Conservation (phyloP, 2,113 vertebrate species). For the Oncorhynchus kisutch region DNA sequence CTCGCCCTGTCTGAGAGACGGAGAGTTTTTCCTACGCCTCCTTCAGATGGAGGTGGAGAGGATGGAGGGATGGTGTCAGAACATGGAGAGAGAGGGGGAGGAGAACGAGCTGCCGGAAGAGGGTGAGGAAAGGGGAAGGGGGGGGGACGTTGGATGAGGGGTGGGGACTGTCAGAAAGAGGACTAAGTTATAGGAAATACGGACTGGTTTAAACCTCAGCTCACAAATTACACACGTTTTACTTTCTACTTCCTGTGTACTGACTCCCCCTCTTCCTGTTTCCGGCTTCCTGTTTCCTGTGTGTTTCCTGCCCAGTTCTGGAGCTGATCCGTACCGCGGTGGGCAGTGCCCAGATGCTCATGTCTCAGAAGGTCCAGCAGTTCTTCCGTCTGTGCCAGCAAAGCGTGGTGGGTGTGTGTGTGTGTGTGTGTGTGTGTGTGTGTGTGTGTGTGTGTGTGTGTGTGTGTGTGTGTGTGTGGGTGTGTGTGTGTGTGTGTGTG, state of each 20-base stretch:
- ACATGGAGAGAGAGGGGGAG: slow-evolving; percentile 94
- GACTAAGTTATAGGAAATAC: not conserved
- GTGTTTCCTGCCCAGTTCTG: slow-evolving; percentile 74
- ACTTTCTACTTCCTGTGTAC: not conserved
- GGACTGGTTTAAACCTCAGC: not conserved
- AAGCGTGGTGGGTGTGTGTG: slow-evolving; percentile 85
- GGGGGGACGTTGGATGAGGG: not conserved
- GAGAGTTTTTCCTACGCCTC: slow-evolving; percentile 94
- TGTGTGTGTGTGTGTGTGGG: slow-evolving; percentile 75
- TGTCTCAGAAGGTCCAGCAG: slow-evolving; percentile 98
- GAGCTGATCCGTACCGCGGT: slow-evolving; percentile 94
- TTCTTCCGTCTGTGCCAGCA: slow-evolving; percentile 98
- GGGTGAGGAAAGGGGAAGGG: slow-evolving; percentile 72
- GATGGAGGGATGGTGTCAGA: slow-evolving; percentile 98
- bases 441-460: slow-evolving; percentile 18
- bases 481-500: not conserved
- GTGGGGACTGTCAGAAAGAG: not conserved
- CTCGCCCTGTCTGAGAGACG: slow-evolving; percentile 93
- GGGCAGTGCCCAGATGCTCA: slow-evolving; percentile 94
- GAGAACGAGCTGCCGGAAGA: slow-evolving; percentile 94
- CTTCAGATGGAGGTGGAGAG: slow-evolving; percentile 94
- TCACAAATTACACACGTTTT: not conserved
- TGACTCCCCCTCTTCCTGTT: not conserved
- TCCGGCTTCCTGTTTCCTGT: slow-evolving; percentile 7
- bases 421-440: not conserved